Evolutionary conservation across 2,888 invertebrate genomes (phyloP).

Genomic region (Cephalotes varians): DNA sequence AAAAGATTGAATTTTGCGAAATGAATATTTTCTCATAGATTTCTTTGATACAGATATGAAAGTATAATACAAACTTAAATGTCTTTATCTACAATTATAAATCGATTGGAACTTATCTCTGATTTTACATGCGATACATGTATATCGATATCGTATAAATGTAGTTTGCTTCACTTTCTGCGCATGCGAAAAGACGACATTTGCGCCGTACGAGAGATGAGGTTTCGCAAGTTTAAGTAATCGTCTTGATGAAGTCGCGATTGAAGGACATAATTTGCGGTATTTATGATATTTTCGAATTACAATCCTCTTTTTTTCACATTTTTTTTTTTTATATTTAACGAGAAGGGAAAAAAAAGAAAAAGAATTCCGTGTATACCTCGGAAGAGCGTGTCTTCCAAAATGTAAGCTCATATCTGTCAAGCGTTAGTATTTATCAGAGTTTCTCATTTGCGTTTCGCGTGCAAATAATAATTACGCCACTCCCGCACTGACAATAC

Average conservation of each 20-base stretch:
- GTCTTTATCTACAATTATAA: neutral
- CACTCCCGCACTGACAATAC: slow-evolving; percentile 17
- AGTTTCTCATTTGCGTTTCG: neutral
- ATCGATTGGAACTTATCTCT: slow-evolving; percentile 10
- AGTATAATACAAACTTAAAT: neutral
- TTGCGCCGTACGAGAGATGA: neutral
- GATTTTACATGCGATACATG: neutral
- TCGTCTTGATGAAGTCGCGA: neutral
- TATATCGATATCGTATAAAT: slow-evolving; percentile 6
- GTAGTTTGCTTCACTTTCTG: neutral
- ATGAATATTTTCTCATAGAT: neutral
- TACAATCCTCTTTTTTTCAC: too few relatives aligned
- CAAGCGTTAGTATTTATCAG: neutral
- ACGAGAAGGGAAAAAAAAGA: neutral
- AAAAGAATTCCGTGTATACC: neutral
- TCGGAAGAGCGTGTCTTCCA: slow-evolving; percentile 18
- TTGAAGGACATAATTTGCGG: neutral
- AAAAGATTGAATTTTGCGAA: slow-evolving; percentile 4
- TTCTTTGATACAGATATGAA: neutral
- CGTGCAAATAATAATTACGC: slow-evolving; percentile 4
- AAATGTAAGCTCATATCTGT: slow-evolving; percentile 38
- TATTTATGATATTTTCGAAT: too few relatives aligned
- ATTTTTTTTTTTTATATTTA: neutral
- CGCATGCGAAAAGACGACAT: slow-evolving; percentile 28
- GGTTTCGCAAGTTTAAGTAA: slow-evolving; percentile 43